Evolutionary conservation across 2,113 vertebrate genomes (phyloP).

Genomic region (Alligator mississippiensis): DNA sequence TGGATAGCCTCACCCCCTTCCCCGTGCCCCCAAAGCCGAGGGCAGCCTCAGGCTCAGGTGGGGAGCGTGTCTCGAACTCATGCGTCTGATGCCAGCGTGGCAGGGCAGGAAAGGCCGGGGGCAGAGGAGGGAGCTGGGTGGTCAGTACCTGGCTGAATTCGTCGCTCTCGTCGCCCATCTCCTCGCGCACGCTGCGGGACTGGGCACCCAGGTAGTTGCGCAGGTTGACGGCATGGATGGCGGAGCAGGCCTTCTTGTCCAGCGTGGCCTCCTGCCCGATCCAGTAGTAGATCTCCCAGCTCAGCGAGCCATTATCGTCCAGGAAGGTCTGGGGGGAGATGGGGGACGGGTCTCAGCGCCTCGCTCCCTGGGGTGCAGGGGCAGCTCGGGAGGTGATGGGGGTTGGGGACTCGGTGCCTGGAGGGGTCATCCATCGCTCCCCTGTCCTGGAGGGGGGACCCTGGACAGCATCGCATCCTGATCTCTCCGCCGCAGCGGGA

Average conservation of each 20-base stretch:
- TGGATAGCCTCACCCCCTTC: too few species aligned
- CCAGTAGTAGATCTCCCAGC: conserved; percentile 98
- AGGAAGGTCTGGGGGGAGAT: conserved; percentile 84
- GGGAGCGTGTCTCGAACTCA: neutral
- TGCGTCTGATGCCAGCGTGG: too few species aligned
- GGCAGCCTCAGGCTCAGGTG: neutral
- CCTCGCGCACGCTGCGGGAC: conserved; percentile 91
- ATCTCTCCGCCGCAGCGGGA: too few species aligned
- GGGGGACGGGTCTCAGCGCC: neutral
- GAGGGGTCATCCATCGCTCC: neutral
- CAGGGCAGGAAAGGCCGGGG: neutral
- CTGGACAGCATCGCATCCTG: too few species aligned
- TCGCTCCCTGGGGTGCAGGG: too few species aligned
- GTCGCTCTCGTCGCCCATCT: conserved; percentile 98
- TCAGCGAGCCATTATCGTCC: conserved; percentile 91
- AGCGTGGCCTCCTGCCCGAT: conserved; percentile 94
- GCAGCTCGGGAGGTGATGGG: too few species aligned
- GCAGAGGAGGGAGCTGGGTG: rapidly evolving
- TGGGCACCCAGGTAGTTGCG: conserved; percentile 95
- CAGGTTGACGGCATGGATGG: conserved; percentile 96
- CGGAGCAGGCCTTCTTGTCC: conserved; percentile 96
- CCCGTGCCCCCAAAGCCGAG: too few species aligned
- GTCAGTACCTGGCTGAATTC: conserved; percentile 89
- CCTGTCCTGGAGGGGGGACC: too few species aligned
- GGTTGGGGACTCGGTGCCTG: neutral